Evolutionary conservation across 2,888 invertebrate genomes (phyloP), one percentile per base, ranked within the genome.

Genomic region (Saturnia pavonia): DNA sequence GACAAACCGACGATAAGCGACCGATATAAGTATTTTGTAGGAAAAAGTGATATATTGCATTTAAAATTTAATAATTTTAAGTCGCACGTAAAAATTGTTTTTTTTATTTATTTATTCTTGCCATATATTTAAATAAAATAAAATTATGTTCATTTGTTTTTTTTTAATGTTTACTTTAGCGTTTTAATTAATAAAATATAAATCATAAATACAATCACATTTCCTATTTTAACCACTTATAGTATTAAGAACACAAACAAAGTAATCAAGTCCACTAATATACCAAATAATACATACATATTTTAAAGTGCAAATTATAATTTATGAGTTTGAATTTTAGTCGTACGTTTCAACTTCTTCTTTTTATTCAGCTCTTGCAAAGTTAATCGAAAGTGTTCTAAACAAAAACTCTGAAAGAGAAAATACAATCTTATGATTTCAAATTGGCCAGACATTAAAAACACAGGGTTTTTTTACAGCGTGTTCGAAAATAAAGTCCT

Each of bases 121-220:
- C 92, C 92, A 90, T 92, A 88, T 80, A 77, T 74, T 77, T 85
- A 82, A 84, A 82, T 78, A 73, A 85, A 88, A 87, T 82, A 74
- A 72, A 76, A 75, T n/a, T 68, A 70, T 77, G 78, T 75, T 73
- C 72, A 72, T 72, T 72, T 75, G 73, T 77, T 68, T 76, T 75
- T 76, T n/a, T n/a, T n/a, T n/a, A n/a, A 75, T 71, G 65, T 63
- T 70, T 73, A 71, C 66, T 74, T 70, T 68, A 57, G 9, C 8
- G 43, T 43, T 43, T 14, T n/a, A 54, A 22, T 9, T 11, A 9
- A 22, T 8, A 48, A 4, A 48, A 48, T 19, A 48, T 7, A 48
- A 7, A 48, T 19, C 19, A 16, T 19, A n/a, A 48, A 48, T 7
- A 48, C 48, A 48, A 48, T 16, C 16, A 34, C 2, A 34, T 34